A percentile compares a stretch with the other conserved stretches of the same genome.
phyloP scores from a whole-genome alignment of 2,888 invertebrate genomes.

The Nomada ruficornis region DNA sequence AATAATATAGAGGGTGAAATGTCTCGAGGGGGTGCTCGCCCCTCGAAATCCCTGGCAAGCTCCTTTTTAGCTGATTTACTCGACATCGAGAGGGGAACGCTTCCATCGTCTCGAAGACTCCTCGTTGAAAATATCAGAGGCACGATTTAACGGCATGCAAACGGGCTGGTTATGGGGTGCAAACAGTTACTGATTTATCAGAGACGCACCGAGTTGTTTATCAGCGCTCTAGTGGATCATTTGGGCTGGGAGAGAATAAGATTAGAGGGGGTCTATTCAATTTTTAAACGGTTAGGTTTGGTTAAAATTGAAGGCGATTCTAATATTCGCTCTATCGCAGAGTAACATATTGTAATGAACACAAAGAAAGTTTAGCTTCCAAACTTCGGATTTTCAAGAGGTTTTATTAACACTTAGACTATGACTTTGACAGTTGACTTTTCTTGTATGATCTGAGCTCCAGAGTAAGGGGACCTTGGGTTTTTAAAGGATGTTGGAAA shows the following conservation, averaged over 20 bases:
- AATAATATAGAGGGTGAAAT: constrained; percentile 56
- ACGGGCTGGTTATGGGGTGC: constrained; percentile 37
- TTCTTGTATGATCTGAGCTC: no score
- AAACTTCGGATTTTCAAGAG: no score
- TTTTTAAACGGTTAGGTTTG: no score
- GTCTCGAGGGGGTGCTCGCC: constrained; percentile 46
- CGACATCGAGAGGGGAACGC: constrained; percentile 1
- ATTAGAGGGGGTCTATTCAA: not conserved
- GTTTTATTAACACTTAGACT: no score
- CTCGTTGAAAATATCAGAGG: constrained; percentile 42
- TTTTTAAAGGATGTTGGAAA: no score
- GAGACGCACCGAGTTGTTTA: constrained; percentile 12
- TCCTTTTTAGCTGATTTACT: constrained; percentile 40
- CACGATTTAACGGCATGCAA: constrained; percentile 58
- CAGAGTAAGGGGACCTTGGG: no score
- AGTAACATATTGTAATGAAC: no score
- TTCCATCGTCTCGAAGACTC: not conserved
- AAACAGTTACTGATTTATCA: constrained; percentile 45
- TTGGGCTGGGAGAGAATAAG: not conserved
- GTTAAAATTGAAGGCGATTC: no score
- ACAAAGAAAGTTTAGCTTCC: no score
- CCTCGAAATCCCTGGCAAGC: constrained; percentile 19
- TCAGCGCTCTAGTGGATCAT: not conserved
- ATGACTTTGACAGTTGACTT: no score
- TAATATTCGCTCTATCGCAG: no score